A percentile compares a stretch with the other conserved stretches of the same genome.
Evolutionary conservation across 2,888 invertebrate genomes (phyloP).

Genomic region (Periphyllus acericola): DNA sequence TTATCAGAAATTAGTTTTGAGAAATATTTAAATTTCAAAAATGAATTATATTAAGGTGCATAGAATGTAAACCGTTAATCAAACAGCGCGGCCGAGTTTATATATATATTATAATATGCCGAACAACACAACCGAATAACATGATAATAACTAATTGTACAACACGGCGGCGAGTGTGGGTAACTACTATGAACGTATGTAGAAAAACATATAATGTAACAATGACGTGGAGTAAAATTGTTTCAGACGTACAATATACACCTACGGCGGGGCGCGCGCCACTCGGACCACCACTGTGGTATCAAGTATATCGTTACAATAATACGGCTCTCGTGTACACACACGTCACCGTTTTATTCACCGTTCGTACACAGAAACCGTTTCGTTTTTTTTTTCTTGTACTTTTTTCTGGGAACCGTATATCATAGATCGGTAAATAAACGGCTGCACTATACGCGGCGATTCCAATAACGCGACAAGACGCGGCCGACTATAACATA

Average conservation of each 20-base stretch:
- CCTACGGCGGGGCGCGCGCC: not conserved
- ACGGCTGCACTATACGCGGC: too few relatives aligned
- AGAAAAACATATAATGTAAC: not conserved
- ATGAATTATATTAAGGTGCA: not conserved
- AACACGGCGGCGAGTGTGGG: not conserved
- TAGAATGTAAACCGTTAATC: not conserved
- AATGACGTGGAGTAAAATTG: not conserved
- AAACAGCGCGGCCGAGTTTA: not conserved
- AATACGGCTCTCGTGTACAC: not conserved
- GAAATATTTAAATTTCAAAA: slow-evolving; percentile 8
- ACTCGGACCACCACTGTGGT: not conserved
- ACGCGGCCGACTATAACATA: too few relatives aligned
- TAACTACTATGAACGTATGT: not conserved
- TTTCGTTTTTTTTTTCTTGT: too few relatives aligned
- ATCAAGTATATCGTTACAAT: not conserved
- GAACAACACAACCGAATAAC: not conserved
- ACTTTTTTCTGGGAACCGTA: too few relatives aligned
- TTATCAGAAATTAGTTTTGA: slow-evolving; percentile 27
- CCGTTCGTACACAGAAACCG: not conserved
- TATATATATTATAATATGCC: not conserved
- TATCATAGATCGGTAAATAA: too few relatives aligned
- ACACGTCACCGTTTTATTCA: not conserved
- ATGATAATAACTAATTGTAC: not conserved
- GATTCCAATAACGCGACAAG: too few relatives aligned
- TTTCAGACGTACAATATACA: not conserved